phyloP scores from a whole-genome alignment of 1,140 invertebrate species.

The Micrasema minimum region DNA sequence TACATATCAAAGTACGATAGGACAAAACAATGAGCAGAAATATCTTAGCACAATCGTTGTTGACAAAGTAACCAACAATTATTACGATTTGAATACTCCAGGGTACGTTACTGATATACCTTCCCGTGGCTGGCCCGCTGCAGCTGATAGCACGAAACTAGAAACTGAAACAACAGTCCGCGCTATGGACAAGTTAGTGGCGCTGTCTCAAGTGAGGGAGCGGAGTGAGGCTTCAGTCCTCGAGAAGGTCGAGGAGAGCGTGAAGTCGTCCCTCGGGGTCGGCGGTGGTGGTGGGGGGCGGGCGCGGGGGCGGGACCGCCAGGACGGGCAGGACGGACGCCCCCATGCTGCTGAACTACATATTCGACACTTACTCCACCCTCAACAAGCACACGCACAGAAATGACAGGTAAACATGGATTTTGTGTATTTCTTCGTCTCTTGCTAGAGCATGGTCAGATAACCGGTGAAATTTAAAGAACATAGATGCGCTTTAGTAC shows the following conservation, averaged over 20 bases:
- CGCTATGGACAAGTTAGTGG: background rate
- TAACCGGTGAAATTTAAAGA: background rate
- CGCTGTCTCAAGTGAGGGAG: constrained; percentile 4
- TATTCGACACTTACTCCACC: constrained; percentile 75
- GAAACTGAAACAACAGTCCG: background rate
- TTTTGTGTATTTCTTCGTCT: too few relatives aligned
- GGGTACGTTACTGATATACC: too few relatives aligned
- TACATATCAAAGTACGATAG: constrained; percentile 20
- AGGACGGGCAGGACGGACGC: constrained; percentile 69
- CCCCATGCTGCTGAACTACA: constrained; percentile 76
- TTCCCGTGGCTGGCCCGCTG: too few relatives aligned
- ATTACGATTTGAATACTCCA: too few relatives aligned
- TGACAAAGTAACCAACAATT: too few relatives aligned
- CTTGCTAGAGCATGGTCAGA: too few relatives aligned
- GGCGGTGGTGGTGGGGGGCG: constrained; percentile 40
- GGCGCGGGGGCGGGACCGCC: background rate
- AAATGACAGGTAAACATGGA: constrained; percentile 65
- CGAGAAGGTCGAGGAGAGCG: constrained; percentile 19
- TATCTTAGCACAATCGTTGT: background rate
- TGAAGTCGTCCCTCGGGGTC: constrained; percentile 49
- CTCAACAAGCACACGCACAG: constrained; percentile 75
- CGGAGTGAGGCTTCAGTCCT: background rate
- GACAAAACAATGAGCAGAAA: background rate
- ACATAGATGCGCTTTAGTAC: too few relatives aligned
- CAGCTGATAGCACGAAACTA: background rate